Percentiles rank a stretch among this genome's conserved stretches.
These are phyloP conservation scores for Diadema setosum DNA, from an alignment of 35 echinoderm and acorn worm species.

Conservation along the genomic window DNA sequence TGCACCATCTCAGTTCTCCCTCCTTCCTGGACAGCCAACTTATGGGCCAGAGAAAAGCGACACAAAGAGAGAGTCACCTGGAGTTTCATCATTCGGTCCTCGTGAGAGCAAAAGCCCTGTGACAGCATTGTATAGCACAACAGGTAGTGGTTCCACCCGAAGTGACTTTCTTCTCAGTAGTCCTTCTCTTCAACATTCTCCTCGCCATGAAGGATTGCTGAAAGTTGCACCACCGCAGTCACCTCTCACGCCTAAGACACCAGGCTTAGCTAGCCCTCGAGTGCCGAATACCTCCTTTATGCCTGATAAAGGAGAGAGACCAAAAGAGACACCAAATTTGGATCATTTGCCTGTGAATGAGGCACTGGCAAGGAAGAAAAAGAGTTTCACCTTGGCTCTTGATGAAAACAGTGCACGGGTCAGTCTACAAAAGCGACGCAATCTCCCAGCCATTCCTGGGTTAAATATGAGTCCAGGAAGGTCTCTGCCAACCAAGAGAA, in stretches of 20 bases:
- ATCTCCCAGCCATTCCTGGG: conserved; percentile 2
- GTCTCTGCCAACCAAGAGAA: not conserved
- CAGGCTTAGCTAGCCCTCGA: not conserved
- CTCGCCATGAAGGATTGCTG: not conserved
- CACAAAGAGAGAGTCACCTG: not conserved
- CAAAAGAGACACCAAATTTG: not conserved
- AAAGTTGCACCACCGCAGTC: not conserved
- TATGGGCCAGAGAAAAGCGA: not conserved
- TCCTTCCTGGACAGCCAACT: not conserved
- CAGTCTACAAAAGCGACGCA: not conserved
- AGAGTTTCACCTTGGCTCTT: not conserved
- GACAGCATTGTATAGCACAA: not conserved
- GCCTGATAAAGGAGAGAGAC: not conserved
- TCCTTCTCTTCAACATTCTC: not conserved
- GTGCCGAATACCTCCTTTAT: not conserved
- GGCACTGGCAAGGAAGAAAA: not conserved
- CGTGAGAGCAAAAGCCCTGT: not conserved
- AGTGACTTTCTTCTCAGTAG: not conserved
- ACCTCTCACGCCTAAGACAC: not conserved
- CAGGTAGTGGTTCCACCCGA: not conserved
- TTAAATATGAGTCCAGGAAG: conserved; percentile 23
- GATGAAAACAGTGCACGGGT: not conserved
- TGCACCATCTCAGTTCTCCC: conserved; percentile 7
- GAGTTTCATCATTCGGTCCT: not conserved
- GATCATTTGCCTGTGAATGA: not conserved